Evolutionary conservation across 1,140 invertebrate genomes (phyloP).

Genomic region (Drosophila ohnishii): DNA sequence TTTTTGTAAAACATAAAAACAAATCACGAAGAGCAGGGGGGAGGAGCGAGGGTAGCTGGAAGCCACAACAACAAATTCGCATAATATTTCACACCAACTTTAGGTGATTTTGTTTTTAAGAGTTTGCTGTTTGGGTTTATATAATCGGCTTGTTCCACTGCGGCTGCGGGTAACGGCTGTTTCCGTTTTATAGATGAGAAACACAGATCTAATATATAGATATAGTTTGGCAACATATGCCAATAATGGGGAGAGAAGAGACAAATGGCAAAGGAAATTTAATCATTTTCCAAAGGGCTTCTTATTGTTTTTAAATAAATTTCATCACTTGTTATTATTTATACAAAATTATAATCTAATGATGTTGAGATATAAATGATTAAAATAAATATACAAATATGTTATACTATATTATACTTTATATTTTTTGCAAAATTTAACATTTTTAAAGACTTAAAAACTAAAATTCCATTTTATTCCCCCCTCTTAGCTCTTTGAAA

Average conservation of each 20-base stretch:
- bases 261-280: slow-evolving; percentile 1
- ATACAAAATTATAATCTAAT: too few relatives aligned
- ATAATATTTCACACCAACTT: slow-evolving; percentile 79
- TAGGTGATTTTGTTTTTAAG: slow-evolving; percentile 32
- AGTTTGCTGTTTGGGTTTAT: slow-evolving; percentile 21
- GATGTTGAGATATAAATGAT: too few relatives aligned
- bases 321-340: not conserved
- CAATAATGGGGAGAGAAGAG: slow-evolving; percentile 31
- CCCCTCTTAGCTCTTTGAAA: not conserved
- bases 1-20: slow-evolving; percentile 79
- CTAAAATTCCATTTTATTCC: too few relatives aligned
- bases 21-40: slow-evolving; percentile 40
- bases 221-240: slow-evolving; percentile 61
- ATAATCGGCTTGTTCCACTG: slow-evolving; percentile 57
- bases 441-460: not conserved
- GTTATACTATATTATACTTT: too few relatives aligned
- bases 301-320: not conserved
- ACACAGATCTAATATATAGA: slow-evolving; percentile 29
- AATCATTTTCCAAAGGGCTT: not conserved
- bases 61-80: slow-evolving; percentile 58
- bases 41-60: not conserved
- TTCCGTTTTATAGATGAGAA: slow-evolving; percentile 3
- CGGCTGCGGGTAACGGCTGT: slow-evolving; percentile 45
- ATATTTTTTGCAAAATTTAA: not conserved
- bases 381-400: too few relatives aligned